phyloP scores from a whole-genome alignment of 2,888 invertebrate species.

The Baccha elongata region DNA sequence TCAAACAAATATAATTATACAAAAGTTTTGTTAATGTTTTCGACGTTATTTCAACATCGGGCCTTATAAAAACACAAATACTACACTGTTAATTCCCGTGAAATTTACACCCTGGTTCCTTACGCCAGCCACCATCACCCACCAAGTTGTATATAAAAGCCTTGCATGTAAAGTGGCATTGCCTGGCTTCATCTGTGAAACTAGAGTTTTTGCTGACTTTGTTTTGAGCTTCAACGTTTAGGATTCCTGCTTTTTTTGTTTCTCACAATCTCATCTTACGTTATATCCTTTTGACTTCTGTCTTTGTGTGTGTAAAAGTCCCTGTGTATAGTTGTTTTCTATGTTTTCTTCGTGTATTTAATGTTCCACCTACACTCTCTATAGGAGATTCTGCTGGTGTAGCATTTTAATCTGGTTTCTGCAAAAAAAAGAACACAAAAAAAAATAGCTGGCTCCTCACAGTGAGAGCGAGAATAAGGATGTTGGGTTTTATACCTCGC shows the following conservation, averaged over 20 bases:
- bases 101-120: no score
- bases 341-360: conserved; percentile 50
- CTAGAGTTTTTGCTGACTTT: conserved; percentile 68
- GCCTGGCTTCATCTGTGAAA: conserved; percentile 47
- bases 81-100: no score
- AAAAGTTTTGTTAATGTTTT: no score
- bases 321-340: conserved; percentile 33
- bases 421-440: conserved; percentile 1
- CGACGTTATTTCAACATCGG: no score
- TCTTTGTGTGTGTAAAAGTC: conserved; percentile 22
- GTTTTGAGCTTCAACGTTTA: conserved; percentile 55
- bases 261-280: conserved; percentile 5
- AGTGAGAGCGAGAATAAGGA: conserved; percentile 18
- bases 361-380: conserved; percentile 48
- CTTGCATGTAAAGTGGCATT: conserved; percentile 59
- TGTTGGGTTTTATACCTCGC: conserved; percentile 39
- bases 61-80: no score
- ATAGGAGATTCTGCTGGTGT: conserved; percentile 50
- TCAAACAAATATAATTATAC: no score
- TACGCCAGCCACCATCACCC: not conserved
- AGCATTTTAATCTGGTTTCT: conserved; percentile 65
- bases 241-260: conserved; percentile 15
- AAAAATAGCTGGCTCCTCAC: not conserved
- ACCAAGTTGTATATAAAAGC: conserved; percentile 14
- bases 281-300: conserved; percentile 16